Conservation (phyloP, 53 echinoderm and acorn worm genomes). For the Antedon mediterranea region DNA sequence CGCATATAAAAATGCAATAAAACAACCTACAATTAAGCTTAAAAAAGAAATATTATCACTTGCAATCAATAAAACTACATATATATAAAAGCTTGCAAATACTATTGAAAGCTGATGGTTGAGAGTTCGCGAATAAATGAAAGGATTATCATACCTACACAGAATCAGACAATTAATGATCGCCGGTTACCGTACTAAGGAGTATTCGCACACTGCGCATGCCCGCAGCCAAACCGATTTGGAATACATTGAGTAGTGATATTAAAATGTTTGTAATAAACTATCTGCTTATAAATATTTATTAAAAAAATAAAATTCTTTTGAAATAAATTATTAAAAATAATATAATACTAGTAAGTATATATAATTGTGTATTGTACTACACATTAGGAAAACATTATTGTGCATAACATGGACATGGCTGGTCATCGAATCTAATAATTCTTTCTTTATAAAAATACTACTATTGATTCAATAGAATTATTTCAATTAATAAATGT, state of each 20-base stretch:
- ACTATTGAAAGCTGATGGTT: not conserved
- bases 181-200: not conserved
- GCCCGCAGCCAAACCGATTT: not conserved
- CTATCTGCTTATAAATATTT: too few species aligned
- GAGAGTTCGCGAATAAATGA: not conserved
- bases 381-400: not conserved
- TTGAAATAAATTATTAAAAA: too few species aligned
- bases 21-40: not conserved
- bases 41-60: not conserved
- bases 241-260: not conserved
- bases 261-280: too few species aligned
- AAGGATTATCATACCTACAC: not conserved
- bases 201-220: not conserved
- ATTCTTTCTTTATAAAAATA: too few species aligned
- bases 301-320: too few species aligned
- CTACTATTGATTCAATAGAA: too few species aligned
- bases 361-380: too few species aligned
- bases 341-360: too few species aligned
- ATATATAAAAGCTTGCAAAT: not conserved
- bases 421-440: too few species aligned
- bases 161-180: not conserved
- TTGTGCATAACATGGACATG: not conserved
- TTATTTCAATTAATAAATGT: too few species aligned
- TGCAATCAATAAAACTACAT: not conserved
- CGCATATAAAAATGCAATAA: not conserved